Percentiles rank a stretch among this genome's conserved stretches.
Conservation (phyloP, 2,113 vertebrate genomes). For the Phoenicopterus ruber region DNA sequence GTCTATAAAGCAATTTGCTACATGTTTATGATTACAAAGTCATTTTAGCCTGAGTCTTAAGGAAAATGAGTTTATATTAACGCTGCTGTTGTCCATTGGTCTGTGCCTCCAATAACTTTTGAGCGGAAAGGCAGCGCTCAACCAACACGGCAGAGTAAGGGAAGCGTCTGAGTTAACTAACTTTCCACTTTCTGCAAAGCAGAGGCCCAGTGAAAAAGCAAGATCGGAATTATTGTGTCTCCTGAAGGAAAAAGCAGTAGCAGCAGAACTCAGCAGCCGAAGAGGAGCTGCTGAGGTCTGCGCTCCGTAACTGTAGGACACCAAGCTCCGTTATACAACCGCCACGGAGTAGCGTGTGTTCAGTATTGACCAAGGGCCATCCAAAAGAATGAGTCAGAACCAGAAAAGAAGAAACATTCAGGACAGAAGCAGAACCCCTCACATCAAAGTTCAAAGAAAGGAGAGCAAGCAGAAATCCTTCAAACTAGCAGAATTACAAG, state of each 20-base stretch:
- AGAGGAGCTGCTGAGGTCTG: background rate
- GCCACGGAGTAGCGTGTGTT: accelerated
- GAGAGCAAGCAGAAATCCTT: background rate
- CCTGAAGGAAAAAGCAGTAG: background rate
- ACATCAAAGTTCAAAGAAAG: background rate
- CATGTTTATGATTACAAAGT: background rate
- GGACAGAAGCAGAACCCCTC: background rate
- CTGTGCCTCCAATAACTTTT: background rate
- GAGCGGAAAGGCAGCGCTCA: background rate
- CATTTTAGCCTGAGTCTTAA: background rate
- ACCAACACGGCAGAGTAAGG: background rate
- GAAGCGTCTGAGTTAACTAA: background rate
- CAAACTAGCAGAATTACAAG: background rate
- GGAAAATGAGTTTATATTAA: background rate
- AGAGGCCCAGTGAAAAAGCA: background rate
- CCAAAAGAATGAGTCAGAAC: background rate
- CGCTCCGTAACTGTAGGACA: accelerated
- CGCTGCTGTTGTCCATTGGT: background rate
- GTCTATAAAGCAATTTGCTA: background rate
- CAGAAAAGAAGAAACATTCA: background rate
- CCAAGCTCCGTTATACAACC: accelerated
- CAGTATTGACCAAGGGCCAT: too few species aligned
- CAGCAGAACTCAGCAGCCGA: background rate
- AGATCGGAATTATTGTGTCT: background rate
- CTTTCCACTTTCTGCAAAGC: background rate